Conservation (phyloP, 2,113 vertebrate genomes). For the Podarcis cretensis region DNA sequence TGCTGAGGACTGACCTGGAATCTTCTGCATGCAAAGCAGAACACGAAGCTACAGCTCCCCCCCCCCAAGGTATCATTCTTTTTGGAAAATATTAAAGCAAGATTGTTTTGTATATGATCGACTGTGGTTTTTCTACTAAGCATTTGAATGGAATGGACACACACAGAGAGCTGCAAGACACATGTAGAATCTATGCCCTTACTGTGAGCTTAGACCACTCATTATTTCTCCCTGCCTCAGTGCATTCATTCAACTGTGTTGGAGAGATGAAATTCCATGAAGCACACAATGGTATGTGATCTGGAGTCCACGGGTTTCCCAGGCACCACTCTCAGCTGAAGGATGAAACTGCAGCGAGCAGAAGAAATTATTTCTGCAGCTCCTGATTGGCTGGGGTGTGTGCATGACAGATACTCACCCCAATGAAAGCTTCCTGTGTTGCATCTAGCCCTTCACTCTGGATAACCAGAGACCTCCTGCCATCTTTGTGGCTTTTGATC, state of each 20-base stretch:
- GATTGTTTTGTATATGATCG: not conserved
- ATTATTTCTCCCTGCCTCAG: not conserved
- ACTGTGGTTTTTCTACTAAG: not conserved
- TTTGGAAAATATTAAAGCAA: not conserved
- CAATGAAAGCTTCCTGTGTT: not conserved
- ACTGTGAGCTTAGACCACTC: not conserved
- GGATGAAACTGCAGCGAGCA: not conserved
- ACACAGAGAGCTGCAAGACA: not conserved
- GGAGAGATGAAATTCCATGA: not conserved
- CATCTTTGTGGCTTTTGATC: slow-evolving; percentile 5
- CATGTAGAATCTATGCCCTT: not conserved
- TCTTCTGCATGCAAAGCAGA: too few species aligned
- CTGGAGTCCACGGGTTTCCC: not conserved
- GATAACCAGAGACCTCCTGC: slow-evolving; percentile 7
- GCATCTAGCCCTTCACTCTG: not conserved
- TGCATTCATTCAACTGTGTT: not conserved
- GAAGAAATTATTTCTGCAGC: not conserved
- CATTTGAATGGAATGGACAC: not conserved
- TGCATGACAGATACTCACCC: not conserved
- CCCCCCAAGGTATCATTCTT: not conserved
- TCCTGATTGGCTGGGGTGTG: not conserved
- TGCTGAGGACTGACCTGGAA: too few species aligned
- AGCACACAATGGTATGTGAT: not conserved
- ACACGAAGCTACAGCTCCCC: too few species aligned
- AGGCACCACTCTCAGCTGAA: not conserved